Conservation (phyloP, 2,888 invertebrate genomes). For the Andrena bucephala region DNA sequence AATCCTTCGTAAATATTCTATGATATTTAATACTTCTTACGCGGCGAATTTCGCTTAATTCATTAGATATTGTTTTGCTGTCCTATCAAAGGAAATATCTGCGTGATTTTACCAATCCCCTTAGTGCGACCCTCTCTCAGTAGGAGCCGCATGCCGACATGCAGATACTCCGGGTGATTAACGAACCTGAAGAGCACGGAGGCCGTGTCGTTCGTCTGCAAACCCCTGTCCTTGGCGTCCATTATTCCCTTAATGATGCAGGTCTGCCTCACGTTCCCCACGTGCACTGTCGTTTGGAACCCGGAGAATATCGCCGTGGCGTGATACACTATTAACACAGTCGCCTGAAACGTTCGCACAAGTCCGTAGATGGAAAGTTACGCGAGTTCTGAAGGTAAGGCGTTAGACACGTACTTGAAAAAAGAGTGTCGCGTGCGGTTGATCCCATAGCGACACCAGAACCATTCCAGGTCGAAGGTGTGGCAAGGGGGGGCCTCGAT, state of each 20-base stretch:
- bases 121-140: slow-evolving; percentile 94
- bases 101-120: slow-evolving; percentile 94
- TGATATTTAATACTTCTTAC: slow-evolving; percentile 46
- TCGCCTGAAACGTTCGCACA: slow-evolving; percentile 89
- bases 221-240: slow-evolving; percentile 88
- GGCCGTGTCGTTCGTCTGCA: slow-evolving; percentile 94
- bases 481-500: slow-evolving; percentile 84
- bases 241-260: slow-evolving; percentile 94
- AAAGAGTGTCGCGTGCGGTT: slow-evolving; percentile 86
- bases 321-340: slow-evolving; percentile 95
- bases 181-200: slow-evolving; percentile 95
- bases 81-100: slow-evolving; percentile 87
- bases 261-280: slow-evolving; percentile 97
- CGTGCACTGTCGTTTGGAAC: slow-evolving; percentile 97
- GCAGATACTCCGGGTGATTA: slow-evolving; percentile 95
- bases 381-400: background rate
- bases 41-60: slow-evolving; percentile 15
- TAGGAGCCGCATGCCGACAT: slow-evolving; percentile 91
- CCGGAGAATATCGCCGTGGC: slow-evolving; percentile 93
- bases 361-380: no score
- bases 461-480: slow-evolving; percentile 94
- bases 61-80: slow-evolving; percentile 59
- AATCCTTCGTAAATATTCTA: slow-evolving; percentile 8
- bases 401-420: slow-evolving; percentile 85
- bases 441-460: slow-evolving; percentile 87